phyloP scores from a whole-genome alignment of 2,888 invertebrate genomes.

The Hipparchia semele region DNA sequence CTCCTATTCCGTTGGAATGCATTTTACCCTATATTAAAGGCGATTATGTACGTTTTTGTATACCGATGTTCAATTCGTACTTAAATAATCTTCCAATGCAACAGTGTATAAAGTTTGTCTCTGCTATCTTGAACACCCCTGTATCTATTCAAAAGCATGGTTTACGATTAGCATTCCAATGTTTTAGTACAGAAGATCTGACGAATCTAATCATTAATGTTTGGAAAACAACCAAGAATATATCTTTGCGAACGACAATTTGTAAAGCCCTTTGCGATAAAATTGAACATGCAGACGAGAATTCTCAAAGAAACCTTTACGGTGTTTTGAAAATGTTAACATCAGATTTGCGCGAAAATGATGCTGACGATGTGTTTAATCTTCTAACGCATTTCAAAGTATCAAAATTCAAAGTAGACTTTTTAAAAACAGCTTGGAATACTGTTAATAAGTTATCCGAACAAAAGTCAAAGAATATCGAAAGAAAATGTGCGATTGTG shows the following conservation, averaged over 20 bases:
- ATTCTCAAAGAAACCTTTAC: slow-evolving; percentile 47
- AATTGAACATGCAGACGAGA: slow-evolving; percentile 41
- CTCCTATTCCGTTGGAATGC: slow-evolving; percentile 52
- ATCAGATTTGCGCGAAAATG: slow-evolving; percentile 51
- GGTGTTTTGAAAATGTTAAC: slow-evolving; percentile 53
- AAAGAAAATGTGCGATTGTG: slow-evolving; percentile 45
- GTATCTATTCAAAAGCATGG: slow-evolving; percentile 62
- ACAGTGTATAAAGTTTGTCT: slow-evolving; percentile 50
- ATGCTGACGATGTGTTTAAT: slow-evolving; percentile 52
- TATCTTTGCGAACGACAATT: slow-evolving; percentile 53
- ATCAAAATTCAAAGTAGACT: slow-evolving; percentile 44
- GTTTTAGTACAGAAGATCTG: slow-evolving; percentile 51
- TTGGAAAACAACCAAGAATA: slow-evolving; percentile 58
- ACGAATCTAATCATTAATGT: slow-evolving; percentile 45
- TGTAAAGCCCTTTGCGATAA: slow-evolving; percentile 52
- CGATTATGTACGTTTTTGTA: slow-evolving; percentile 56
- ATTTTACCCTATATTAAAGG: slow-evolving; percentile 54
- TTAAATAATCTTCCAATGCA: slow-evolving; percentile 51
- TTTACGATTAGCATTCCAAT: slow-evolving; percentile 57
- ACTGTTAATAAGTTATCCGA: slow-evolving; percentile 50
- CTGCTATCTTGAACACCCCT: slow-evolving; percentile 52
- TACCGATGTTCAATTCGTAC: slow-evolving; percentile 56
- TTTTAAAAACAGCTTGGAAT: slow-evolving; percentile 50
- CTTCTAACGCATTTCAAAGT: slow-evolving; percentile 48
- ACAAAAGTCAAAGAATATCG: slow-evolving; percentile 44